Evolutionary conservation across 2,888 invertebrate genomes (phyloP).

Genomic region (Nemurella pictetii): DNA sequence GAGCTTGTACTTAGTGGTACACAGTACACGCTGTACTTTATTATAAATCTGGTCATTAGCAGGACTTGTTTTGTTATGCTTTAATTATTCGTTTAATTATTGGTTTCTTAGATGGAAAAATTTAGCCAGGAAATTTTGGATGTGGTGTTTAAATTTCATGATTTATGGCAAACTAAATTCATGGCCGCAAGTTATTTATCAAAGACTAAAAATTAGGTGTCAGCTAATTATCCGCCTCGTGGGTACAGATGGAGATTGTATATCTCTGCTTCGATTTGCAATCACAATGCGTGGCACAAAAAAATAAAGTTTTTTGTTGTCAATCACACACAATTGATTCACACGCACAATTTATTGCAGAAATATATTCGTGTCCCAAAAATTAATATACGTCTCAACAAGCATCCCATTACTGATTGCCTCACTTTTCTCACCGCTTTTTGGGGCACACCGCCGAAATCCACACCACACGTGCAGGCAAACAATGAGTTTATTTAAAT

Average conservation of each 20-base stretch:
- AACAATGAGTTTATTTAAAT: neutral
- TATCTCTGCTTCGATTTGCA: neutral
- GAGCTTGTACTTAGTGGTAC: neutral
- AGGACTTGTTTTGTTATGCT: neutral
- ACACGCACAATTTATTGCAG: neutral
- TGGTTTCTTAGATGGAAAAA: neutral
- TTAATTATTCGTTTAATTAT: neutral
- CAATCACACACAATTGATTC: neutral
- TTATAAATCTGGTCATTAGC: neutral
- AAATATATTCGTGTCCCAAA: neutral
- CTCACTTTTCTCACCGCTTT: neutral
- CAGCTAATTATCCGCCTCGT: neutral
- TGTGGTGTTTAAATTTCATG: neutral
- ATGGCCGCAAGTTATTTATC: neutral
- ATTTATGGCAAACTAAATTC: neutral
- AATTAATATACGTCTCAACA: neutral
- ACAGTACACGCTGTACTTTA: too few species aligned
- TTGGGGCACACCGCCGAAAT: neutral
- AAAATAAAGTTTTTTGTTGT: neutral
- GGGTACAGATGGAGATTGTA: neutral
- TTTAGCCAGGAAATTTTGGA: neutral
- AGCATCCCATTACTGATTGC: neutral
- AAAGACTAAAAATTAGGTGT: neutral
- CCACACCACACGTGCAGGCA: neutral
- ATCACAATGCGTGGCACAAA: neutral